These are phyloP conservation scores for Dendroctonus ponderosae DNA, from an alignment of 1,140 invertebrate genomes.

Conservation along the genomic window DNA sequence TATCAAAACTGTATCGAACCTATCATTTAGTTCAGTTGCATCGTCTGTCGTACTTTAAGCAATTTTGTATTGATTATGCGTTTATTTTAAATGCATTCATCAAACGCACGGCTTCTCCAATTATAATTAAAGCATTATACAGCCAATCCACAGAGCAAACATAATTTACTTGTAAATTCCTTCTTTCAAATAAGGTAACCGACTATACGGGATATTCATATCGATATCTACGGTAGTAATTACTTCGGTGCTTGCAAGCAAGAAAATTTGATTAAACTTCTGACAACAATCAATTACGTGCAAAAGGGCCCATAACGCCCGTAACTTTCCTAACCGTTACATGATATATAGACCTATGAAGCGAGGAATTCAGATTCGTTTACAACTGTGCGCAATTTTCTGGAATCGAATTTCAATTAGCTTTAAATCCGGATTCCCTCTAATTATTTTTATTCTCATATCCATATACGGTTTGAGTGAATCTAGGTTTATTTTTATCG, in stretches of 20 bases:
- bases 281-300: slow-evolving; percentile 34
- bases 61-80: no score
- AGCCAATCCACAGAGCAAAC: background rate
- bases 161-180: background rate
- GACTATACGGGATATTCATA: slow-evolving; percentile 18
- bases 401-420: slow-evolving; percentile 14
- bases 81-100: no score
- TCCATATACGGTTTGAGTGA: background rate
- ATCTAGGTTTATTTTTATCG: slow-evolving; percentile 1
- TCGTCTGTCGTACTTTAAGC: no score
- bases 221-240: slow-evolving; percentile 27
- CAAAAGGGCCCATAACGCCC: slow-evolving; percentile 21
- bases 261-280: slow-evolving; percentile 34
- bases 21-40: no score
- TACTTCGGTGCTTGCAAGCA: slow-evolving; percentile 22
- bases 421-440: slow-evolving; percentile 5
- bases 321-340: slow-evolving; percentile 27
- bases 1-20: no score
- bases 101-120: no score
- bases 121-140: no score
- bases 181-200: slow-evolving; percentile 13
- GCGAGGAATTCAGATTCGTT: slow-evolving; percentile 16
- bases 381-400: slow-evolving; percentile 23
- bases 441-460: slow-evolving; percentile 10
- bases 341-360: slow-evolving; percentile 25